These are phyloP conservation scores for Gasterosteus aculeatus DNA, from an alignment of 2,113 vertebrate species.

Conservation along the genomic window DNA sequence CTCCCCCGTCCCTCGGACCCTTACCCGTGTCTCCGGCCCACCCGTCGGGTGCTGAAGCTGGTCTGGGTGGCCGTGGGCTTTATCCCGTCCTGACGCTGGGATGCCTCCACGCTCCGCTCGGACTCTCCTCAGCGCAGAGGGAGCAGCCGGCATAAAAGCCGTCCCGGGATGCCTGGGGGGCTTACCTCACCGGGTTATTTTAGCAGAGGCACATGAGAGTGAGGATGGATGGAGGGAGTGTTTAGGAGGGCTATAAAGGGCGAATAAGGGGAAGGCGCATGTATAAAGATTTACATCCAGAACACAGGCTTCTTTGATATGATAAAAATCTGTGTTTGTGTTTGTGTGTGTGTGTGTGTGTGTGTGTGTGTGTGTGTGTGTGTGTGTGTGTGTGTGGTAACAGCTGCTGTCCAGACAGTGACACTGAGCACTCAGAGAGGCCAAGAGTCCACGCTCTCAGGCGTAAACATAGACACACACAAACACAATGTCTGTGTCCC, in stretches of 20 bases:
- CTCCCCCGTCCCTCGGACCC: slow-evolving; percentile 3
- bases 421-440: slow-evolving; percentile 27
- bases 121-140: slow-evolving; percentile 48
- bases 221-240: slow-evolving; percentile 52
- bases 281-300: slow-evolving; percentile 71
- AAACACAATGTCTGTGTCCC: slow-evolving; percentile 21
- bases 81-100: slow-evolving; percentile 40
- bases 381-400: slow-evolving; percentile 15
- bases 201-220: slow-evolving; percentile 66
- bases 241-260: slow-evolving; percentile 47
- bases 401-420: slow-evolving; percentile 58
- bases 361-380: slow-evolving; percentile 18
- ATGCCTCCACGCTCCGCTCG: slow-evolving; percentile 48
- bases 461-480: slow-evolving; percentile 25
- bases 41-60: slow-evolving; percentile 13
- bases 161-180: slow-evolving; percentile 56
- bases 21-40: slow-evolving; percentile 59
- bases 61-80: slow-evolving; percentile 19
- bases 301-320: slow-evolving; percentile 58
- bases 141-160: slow-evolving; percentile 64
- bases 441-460: slow-evolving; percentile 18
- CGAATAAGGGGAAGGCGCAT: slow-evolving; percentile 45
- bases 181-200: slow-evolving; percentile 82
- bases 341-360: not conserved
- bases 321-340: slow-evolving; percentile 70